Percentiles rank a stretch among this genome's conserved stretches.
Conservation (phyloP, 2,797 vertebrate species). For the Betta splendens region DNA sequence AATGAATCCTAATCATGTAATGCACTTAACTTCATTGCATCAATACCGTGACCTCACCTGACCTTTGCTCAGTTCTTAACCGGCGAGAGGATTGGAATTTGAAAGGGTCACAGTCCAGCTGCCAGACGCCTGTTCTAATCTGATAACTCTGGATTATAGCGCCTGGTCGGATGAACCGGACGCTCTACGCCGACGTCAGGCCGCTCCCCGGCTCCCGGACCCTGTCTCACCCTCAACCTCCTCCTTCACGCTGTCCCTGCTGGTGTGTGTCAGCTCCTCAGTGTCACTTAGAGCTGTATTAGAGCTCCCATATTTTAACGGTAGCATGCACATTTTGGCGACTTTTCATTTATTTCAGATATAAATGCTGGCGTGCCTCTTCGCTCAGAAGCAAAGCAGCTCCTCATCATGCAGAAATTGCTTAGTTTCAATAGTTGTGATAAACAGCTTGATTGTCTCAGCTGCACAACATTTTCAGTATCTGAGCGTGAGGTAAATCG, state of each 20-base stretch:
- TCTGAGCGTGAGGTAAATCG: constrained; percentile 3
- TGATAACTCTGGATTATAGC: constrained; percentile 70
- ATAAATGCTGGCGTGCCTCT: too few species aligned
- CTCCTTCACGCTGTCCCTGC: constrained; percentile 18
- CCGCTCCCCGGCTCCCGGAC: constrained; percentile 3
- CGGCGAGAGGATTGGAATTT: constrained; percentile 60
- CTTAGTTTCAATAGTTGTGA: constrained; percentile 1
- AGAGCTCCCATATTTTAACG: too few species aligned
- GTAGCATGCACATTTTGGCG: too few species aligned
- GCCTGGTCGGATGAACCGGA: constrained; percentile 26
- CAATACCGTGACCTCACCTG: constrained; percentile 27
- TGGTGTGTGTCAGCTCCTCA: constrained; percentile 12
- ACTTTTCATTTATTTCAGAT: constrained; percentile 11
- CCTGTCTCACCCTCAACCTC: constrained; percentile 8
- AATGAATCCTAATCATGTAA: constrained; percentile 52
- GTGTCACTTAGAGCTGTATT: neutral
- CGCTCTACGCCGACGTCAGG: constrained; percentile 9
- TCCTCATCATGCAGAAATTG: constrained; percentile 1
- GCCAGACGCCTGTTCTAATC: constrained; percentile 61
- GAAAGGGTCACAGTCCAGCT: constrained; percentile 53
- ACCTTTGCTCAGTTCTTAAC: constrained; percentile 48
- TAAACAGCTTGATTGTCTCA: constrained; percentile 5
- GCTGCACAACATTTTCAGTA: neutral
- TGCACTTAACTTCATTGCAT: constrained; percentile 58
- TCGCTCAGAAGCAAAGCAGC: too few species aligned